These are phyloP conservation scores for Cuniculus paca DNA, from an alignment of 2,797 vertebrate genomes.

Conservation along the genomic window DNA sequence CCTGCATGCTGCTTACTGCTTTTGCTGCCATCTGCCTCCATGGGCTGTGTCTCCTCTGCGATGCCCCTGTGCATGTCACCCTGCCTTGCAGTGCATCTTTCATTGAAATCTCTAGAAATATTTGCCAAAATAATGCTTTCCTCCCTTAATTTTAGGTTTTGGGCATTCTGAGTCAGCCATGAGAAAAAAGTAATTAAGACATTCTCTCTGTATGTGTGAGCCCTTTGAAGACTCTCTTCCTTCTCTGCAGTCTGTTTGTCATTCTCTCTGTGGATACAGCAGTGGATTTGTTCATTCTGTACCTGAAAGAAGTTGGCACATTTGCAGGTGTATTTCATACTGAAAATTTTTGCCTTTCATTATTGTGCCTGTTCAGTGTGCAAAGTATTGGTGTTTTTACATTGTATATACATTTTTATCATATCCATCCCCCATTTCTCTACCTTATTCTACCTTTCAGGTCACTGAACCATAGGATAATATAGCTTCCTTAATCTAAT, in stretches of 20 bases:
- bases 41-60: not conserved
- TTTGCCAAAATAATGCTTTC: not conserved
- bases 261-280: not conserved
- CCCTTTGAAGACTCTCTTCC: not conserved
- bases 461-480: not conserved
- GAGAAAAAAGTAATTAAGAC: not conserved
- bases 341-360: not conserved
- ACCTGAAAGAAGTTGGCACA: not conserved
- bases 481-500: not conserved
- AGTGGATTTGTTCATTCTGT: not conserved
- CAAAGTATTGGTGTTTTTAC: not conserved
- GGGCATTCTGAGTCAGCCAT: not conserved
- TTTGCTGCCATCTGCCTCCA: not conserved
- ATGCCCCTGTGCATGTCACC: no score
- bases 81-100: not conserved
- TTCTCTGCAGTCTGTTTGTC: not conserved
- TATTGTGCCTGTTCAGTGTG: not conserved
- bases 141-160: not conserved
- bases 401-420: not conserved
- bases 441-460: not conserved
- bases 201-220: not conserved
- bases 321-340: not conserved
- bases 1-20: no score
- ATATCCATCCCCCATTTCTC: not conserved
- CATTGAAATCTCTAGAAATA: rapidly evolving